These are phyloP conservation scores for Nothocercus nigrocapillus DNA, from an alignment of 2,113 vertebrate species.

Conservation along the genomic window DNA sequence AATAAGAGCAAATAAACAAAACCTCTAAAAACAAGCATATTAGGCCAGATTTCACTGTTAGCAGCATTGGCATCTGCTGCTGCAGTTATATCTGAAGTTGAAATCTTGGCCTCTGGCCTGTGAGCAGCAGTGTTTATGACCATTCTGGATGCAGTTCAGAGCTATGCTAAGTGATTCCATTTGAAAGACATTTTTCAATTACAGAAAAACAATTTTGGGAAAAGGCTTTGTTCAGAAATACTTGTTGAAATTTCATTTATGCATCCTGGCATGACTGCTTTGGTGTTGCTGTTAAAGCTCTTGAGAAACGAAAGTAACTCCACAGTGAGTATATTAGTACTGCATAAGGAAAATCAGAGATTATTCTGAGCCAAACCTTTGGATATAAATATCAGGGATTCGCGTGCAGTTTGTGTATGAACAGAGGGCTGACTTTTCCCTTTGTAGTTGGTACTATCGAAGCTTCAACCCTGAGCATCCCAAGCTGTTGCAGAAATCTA, in stretches of 20 bases:
- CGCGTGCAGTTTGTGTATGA: not conserved
- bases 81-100: conserved; percentile 49
- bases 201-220: conserved; percentile 71
- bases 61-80: not conserved
- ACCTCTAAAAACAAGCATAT: conserved; percentile 4
- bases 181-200: conserved; percentile 74
- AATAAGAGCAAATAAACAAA: conserved; percentile 32
- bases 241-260: conserved; percentile 69
- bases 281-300: conserved; percentile 48
- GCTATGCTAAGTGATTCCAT: conserved; percentile 66
- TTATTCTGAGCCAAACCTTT: not conserved
- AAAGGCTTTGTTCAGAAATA: conserved; percentile 52
- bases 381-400: not conserved
- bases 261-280: conserved; percentile 49
- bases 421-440: not conserved
- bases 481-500: not conserved
- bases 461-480: not conserved
- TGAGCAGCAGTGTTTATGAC: conserved; percentile 44
- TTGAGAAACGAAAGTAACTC: not conserved
- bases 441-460: not conserved
- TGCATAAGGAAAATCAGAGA: not conserved
- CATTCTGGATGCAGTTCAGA: conserved; percentile 56
- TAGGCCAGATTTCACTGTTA: not conserved
- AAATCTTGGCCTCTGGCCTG: conserved; percentile 46
- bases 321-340: not conserved